Percentiles rank a stretch among this genome's conserved stretches.
These are phyloP conservation scores for Coronaproctus castanopsis DNA, from an alignment of 2,888 invertebrate genomes.

Conservation along the genomic window DNA sequence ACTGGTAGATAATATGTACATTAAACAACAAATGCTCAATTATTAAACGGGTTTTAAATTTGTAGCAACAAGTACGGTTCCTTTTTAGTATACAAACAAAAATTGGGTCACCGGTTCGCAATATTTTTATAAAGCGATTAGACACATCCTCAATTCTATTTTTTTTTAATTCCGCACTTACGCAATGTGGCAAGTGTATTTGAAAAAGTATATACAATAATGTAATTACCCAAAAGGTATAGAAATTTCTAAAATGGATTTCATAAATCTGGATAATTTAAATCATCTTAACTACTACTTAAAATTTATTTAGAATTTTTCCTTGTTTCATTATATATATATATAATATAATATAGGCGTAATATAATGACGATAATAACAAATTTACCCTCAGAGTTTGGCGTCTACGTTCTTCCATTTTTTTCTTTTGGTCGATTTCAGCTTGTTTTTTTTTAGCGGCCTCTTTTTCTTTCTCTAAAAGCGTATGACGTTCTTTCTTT, in stretches of 20 bases:
- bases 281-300: too few relatives aligned
- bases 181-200: neutral
- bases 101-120: too few relatives aligned
- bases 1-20: neutral
- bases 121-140: neutral
- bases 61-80: too few relatives aligned
- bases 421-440: slow-evolving; percentile 60
- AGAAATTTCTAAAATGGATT: too few relatives aligned
- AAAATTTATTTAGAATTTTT: too few relatives aligned
- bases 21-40: neutral
- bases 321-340: too few relatives aligned
- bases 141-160: neutral
- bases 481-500: slow-evolving; percentile 81
- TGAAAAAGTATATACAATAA: neutral
- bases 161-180: neutral
- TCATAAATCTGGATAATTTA: too few relatives aligned
- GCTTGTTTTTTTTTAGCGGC: slow-evolving; percentile 61
- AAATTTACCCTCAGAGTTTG: slow-evolving; percentile 53
- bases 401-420: slow-evolving; percentile 69
- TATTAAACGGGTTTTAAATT: too few relatives aligned
- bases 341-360: too few relatives aligned
- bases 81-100: too few relatives aligned
- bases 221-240: neutral
- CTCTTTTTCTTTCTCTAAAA: slow-evolving; percentile 84
- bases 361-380: too few relatives aligned